Evolutionary conservation across 2,888 invertebrate genomes (phyloP), one percentile per base, ranked within the genome.

Genomic region (Lasioglossum calceatum): DNA sequence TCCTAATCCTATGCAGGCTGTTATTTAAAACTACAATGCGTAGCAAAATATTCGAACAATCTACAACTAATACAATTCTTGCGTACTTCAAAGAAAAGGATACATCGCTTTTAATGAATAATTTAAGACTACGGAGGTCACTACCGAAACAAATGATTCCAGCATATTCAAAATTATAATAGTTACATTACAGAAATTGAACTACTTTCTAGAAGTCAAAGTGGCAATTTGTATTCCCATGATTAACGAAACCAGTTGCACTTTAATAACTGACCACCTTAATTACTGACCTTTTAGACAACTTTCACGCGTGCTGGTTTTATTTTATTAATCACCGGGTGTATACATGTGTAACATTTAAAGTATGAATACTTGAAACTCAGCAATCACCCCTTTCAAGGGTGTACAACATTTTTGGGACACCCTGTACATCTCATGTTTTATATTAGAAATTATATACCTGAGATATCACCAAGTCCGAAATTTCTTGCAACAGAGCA

Each of bases 381-480:
- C 58, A 58, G n/a, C 3, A 58, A 58, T 58, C 4, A n/a, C 12
- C 3, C n/a, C 10, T 58, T 58, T n/a, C n/a, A 58, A 61, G 12
- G 0, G 4, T 1, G 4, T 61, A 14, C 27, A 61, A 10, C n/a
- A 27, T 61, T n/a, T 61, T 61, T 14, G 27, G 12, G 14, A 12
- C 5, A 14, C 27, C 5, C 14, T 27, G 12, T 61, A 16, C 5
- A 64, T 16, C 19, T 19, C 14, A 16, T 77, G 23, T 23, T 50
- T 70, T 44, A 8, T 50, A 12, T 32, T 36, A 47, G 47, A 70
- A 58, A 5, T 32, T 4, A 16, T n/a, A 61, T 92, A 93, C 96
- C 95, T 97, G 97, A 86, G 97, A 96, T 79, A 99, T 98, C 1
- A 99, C 94, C 90, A 98, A 96, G 95, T 99, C 99, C 90, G 97